These are phyloP conservation scores for Emys orbicularis DNA, from an alignment of 2,797 vertebrate species.

Conservation along the genomic window DNA sequence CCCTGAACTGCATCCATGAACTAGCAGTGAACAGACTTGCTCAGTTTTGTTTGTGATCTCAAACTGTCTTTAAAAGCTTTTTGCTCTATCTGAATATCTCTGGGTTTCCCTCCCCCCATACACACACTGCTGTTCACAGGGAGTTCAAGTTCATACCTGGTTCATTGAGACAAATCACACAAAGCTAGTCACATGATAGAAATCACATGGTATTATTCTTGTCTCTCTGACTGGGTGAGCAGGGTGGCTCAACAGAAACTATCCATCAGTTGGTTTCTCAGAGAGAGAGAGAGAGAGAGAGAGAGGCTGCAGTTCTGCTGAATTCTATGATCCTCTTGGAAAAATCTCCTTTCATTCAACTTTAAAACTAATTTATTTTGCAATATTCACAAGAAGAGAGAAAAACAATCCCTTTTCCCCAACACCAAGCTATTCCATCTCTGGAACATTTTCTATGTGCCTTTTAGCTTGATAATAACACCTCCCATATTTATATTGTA, in stretches of 20 bases:
- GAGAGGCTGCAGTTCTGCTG: neutral
- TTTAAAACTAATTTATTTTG: neutral
- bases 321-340: neutral
- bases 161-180: neutral
- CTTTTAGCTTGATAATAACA: neutral
- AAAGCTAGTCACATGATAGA: neutral
- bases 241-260: neutral
- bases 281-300: neutral
- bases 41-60: neutral
- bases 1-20: neutral
- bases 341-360: neutral
- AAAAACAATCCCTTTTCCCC: neutral
- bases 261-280: neutral
- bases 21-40: neutral
- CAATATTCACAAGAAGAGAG: neutral
- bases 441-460: neutral
- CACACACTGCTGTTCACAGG: fast-evolving
- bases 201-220: neutral
- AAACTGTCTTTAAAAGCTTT: neutral
- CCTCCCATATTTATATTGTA: neutral
- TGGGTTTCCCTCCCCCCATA: fast-evolving
- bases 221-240: neutral
- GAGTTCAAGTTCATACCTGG: neutral
- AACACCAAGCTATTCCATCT: neutral
- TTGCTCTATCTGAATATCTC: neutral